These are phyloP conservation scores for Notodonta dromedarius DNA, from an alignment of 2,888 invertebrate species.

Conservation along the genomic window DNA sequence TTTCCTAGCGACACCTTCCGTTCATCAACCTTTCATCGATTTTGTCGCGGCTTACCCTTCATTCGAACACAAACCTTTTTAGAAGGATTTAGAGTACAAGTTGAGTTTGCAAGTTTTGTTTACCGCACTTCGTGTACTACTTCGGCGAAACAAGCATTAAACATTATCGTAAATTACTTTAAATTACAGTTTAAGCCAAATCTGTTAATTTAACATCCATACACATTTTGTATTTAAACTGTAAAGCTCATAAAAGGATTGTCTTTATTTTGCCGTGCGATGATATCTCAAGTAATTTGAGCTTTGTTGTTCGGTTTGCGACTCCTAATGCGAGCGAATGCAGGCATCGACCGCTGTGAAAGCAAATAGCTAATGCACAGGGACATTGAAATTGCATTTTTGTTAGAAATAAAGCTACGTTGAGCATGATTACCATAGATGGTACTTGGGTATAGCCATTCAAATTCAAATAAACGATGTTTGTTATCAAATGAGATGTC, in stretches of 20 bases:
- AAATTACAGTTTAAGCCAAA: constrained; percentile 26
- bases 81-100: neutral
- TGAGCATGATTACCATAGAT: no score
- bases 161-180: constrained; percentile 24
- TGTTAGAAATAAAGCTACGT: no score
- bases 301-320: neutral
- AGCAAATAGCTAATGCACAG: neutral
- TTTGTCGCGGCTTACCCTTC: constrained; percentile 29
- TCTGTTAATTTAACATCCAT: constrained; percentile 19
- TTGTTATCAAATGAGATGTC: no score
- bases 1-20: constrained; percentile 42
- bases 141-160: constrained; percentile 23
- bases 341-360: neutral
- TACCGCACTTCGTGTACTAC: constrained; percentile 11
- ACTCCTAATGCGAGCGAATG: neutral
- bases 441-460: no score
- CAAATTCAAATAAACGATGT: no score
- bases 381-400: neutral
- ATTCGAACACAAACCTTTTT: constrained; percentile 19
- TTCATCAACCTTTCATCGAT: constrained; percentile 55
- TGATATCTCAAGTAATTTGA: constrained; percentile 1
- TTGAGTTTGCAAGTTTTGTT: neutral
- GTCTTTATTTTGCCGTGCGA: neutral
- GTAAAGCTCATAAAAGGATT: neutral
- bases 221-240: constrained; percentile 13